Conservation (phyloP, 2,888 invertebrate species). For the Agonum fuliginosum region DNA sequence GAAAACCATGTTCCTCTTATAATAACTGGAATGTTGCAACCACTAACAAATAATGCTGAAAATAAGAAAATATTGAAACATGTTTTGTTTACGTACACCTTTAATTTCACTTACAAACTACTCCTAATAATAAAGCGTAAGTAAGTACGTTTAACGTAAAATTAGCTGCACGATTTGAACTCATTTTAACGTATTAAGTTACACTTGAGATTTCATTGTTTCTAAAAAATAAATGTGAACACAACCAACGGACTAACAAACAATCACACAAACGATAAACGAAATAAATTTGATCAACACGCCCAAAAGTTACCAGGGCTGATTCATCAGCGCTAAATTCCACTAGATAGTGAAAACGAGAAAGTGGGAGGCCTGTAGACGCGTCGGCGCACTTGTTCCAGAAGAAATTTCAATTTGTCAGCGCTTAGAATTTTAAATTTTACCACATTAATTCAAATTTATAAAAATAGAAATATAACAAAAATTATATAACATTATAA, state of each 20-base stretch:
- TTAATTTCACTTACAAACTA: conserved; percentile 22
- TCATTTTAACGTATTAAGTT: conserved; percentile 38
- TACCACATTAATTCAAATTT: too few species aligned
- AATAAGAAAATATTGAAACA: conserved; percentile 1
- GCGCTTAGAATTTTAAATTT: too few species aligned
- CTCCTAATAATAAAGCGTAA: conserved; percentile 6
- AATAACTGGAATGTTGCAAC: conserved; percentile 85
- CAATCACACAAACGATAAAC: conserved; percentile 27
- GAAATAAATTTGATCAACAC: conserved; percentile 40
- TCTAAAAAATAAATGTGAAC: conserved; percentile 29
- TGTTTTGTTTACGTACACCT: conserved; percentile 17
- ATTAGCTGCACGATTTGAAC: conserved; percentile 12
- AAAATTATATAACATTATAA: too few species aligned
- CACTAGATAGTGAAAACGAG: neutral
- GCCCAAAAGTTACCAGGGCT: conserved; percentile 47
- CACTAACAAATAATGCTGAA: conserved; percentile 66
- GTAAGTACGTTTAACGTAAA: conserved; percentile 32
- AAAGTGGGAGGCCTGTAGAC: neutral
- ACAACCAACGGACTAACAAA: conserved; percentile 37
- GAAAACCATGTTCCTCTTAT: conserved; percentile 94
- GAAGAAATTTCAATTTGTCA: too few species aligned
- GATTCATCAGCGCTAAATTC: conserved; percentile 33
- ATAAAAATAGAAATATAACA: too few species aligned
- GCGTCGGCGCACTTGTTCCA: too few species aligned
- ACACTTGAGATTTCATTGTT: conserved; percentile 40